Conservation (phyloP, 2,888 invertebrate genomes). For the Drosophila affinis region DNA sequence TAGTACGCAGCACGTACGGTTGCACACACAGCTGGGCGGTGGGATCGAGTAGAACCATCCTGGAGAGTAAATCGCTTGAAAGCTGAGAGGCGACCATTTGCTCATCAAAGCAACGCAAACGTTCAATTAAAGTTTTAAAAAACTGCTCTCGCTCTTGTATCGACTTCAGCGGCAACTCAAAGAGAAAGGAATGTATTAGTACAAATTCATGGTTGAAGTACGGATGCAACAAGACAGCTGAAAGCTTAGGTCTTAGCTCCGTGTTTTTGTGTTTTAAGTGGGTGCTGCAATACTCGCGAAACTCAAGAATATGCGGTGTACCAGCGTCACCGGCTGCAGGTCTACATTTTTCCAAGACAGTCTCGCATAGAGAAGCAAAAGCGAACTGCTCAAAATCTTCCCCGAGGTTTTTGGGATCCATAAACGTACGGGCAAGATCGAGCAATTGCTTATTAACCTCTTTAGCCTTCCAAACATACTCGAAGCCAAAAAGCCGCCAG, state of each 20-base stretch:
- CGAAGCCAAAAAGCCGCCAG: constrained; percentile 95
- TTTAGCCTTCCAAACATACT: constrained; percentile 89
- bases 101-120: constrained; percentile 90
- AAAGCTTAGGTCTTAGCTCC: constrained; percentile 87
- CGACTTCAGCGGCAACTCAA: constrained; percentile 91
- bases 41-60: constrained; percentile 92
- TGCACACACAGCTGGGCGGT: constrained; percentile 87
- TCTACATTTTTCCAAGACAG: constrained; percentile 85
- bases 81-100: constrained; percentile 92
- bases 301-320: constrained; percentile 88
- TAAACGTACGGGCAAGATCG: constrained; percentile 87
- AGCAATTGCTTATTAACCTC: constrained; percentile 88
- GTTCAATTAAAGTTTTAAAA: constrained; percentile 89
- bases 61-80: constrained; percentile 90
- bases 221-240: constrained; percentile 88
- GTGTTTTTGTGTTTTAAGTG: constrained; percentile 88
- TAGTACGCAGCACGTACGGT: constrained; percentile 85
- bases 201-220: constrained; percentile 95
- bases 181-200: constrained; percentile 91
- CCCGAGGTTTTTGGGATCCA: constrained; percentile 84
- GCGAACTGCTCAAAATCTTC: constrained; percentile 91
- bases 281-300: constrained; percentile 88
- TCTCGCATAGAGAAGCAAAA: constrained; percentile 90
- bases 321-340: constrained; percentile 83
- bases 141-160: constrained; percentile 91